Evolutionary conservation across 23 tunicate species (phyloP), one percentile per base, ranked within the genome.

Genomic region (Ciona savignyi): DNA sequence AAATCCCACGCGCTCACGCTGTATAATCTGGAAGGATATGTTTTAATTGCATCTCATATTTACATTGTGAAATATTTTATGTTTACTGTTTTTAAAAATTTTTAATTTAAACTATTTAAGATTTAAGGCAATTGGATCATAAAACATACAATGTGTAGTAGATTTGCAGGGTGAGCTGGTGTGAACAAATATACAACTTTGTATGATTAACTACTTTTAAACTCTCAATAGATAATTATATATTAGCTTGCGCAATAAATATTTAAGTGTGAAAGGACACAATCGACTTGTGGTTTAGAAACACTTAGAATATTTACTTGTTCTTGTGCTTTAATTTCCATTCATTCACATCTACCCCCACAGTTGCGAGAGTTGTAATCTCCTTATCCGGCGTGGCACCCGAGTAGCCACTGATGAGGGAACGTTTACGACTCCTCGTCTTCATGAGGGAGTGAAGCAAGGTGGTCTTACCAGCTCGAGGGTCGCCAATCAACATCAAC

Each of bases 1-100:
- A 85, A 85, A 25, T 85, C 92, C 92, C 92, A 85, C 0, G 75
- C 83, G 34, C 80, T 74, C n/a, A 85, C 24, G 2, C 72, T 74
- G 21, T 68, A 75, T 31, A 23, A 20, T 35, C 85, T 81, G 77
- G 23, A 71, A 51, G 33, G 20, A 69, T 23, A 51, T 49, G 56
- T 42, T 42, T 6, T 11, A 49, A 49, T 49, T 49, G 61, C 15
- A 11, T 11, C 20, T 49, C 61, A 49, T 20, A 11, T 49, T 49
- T 49, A 11, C 20, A n/a, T n/a, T n/a, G n/a, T n/a, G n/a, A n/a
- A n/a, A n/a, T n/a, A n/a, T n/a, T n/a, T n/a, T n/a, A n/a, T n/a
- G n/a, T n/a, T n/a, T n/a, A n/a, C n/a, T n/a, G n/a, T n/a, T n/a
- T n/a, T n/a, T n/a, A n/a, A n/a, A n/a, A n/a, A n/a, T n/a, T n/a